Conservation (phyloP, 2,888 invertebrate genomes). For the Phyllotreta cruciferae region DNA sequence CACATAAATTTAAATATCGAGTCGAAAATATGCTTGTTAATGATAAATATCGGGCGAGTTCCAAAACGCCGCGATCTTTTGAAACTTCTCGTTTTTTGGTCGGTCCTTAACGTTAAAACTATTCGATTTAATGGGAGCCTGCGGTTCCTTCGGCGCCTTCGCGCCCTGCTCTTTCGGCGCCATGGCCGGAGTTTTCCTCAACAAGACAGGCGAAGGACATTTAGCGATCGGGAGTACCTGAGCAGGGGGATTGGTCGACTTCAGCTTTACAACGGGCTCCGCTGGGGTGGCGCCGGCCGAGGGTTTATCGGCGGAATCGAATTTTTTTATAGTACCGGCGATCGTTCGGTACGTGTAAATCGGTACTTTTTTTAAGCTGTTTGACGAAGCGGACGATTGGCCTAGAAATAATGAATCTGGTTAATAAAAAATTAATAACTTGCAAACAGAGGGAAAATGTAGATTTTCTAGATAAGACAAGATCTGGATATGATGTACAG, state of each 20-base stretch:
- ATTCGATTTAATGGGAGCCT: conserved; percentile 37
- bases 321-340: conserved; percentile 56
- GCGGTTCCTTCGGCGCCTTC: not conserved
- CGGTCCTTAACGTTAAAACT: conserved; percentile 44
- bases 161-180: conserved; percentile 59
- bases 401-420: conserved; percentile 43
- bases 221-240: conserved; percentile 35
- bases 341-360: conserved; percentile 53
- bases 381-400: conserved; percentile 52
- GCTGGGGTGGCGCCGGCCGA: conserved; percentile 9
- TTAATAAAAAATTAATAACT: conserved; percentile 22
- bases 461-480: not conserved
- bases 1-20: conserved; percentile 31
- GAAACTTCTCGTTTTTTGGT: conserved; percentile 57
- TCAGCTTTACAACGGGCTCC: not conserved
- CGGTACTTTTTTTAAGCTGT: conserved; percentile 53
- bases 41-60: conserved; percentile 47
- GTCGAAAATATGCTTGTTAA: conserved; percentile 10
- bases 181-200: conserved; percentile 61
- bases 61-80: conserved; percentile 60
- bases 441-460: conserved; percentile 1
- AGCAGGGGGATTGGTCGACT: not conserved
- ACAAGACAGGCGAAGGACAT: conserved; percentile 59
- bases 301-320: conserved; percentile 45
- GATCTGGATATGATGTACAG: too few species aligned